Evolutionary conservation across 2,113 vertebrate genomes (phyloP).

Genomic region (Promerops cafer): DNA sequence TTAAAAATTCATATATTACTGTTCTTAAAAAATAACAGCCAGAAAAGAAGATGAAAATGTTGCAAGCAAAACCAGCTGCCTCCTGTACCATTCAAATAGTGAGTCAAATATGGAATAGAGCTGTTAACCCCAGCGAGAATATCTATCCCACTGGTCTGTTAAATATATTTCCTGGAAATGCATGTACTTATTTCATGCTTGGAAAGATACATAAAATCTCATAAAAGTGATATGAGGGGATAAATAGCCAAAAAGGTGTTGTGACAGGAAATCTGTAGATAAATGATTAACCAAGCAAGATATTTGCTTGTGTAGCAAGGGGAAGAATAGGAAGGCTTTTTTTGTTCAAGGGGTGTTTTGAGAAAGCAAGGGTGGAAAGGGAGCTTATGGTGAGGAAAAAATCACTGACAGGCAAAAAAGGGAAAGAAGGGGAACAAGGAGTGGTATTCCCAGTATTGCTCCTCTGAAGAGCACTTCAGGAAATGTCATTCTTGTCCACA

Average conservation of each 20-base stretch:
- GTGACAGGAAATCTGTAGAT: slow-evolving; percentile 18
- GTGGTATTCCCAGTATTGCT: not conserved
- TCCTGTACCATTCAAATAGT: not conserved
- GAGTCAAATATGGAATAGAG: not conserved
- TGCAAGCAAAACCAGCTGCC: not conserved
- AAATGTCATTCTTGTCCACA: not conserved
- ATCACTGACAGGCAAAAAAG: not conserved
- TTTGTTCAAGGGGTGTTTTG: not conserved
- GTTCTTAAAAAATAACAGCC: not conserved
- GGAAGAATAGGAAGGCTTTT: not conserved
- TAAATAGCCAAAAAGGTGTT: slow-evolving; percentile 33
- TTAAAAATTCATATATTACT: not conserved
- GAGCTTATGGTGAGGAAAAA: slow-evolving; percentile 1
- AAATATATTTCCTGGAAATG: slow-evolving; percentile 29
- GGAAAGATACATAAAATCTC: slow-evolving; percentile 47
- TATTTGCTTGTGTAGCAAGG: slow-evolving; percentile 22
- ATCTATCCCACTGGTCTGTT: not conserved
- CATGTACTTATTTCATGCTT: slow-evolving; percentile 52
- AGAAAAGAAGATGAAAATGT: not conserved
- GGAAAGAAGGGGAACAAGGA: not conserved
- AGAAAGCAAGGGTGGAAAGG: not conserved
- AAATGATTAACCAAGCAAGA: slow-evolving; percentile 58
- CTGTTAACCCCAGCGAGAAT: not conserved
- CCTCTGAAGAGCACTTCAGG: not conserved
- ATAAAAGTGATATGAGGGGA: not conserved